These are phyloP conservation scores for Holothuria scabra DNA, from an alignment of 53 echinoderm and acorn worm species.

Conservation along the genomic window DNA sequence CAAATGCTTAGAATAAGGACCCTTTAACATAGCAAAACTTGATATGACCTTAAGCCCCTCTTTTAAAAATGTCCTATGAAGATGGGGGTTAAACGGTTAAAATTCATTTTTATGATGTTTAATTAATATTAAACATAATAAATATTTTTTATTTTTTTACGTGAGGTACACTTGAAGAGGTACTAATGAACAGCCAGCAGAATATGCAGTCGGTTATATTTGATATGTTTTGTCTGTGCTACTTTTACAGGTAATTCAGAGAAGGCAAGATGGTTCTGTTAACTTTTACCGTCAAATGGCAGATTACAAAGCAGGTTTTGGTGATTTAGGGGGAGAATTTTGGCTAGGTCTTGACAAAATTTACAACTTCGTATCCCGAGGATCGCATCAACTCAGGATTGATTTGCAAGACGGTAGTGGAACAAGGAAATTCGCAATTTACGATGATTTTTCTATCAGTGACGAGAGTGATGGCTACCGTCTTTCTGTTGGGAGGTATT, in stretches of 20 bases:
- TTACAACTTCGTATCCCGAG: not conserved
- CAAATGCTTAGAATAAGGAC: no score
- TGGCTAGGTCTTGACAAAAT: conserved; percentile 37
- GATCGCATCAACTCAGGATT: not conserved
- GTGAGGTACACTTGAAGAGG: no score
- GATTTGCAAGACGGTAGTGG: not conserved
- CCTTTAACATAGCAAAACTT: no score
- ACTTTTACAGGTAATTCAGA: conserved; percentile 13
- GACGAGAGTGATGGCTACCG: conserved; percentile 27
- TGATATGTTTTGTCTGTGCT: no score
- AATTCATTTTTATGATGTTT: no score
- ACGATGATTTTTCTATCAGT: conserved; percentile 13
- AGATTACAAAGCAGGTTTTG: conserved; percentile 13
- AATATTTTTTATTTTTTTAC: no score
- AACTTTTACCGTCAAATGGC: conserved; percentile 7
- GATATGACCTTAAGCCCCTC: no score
- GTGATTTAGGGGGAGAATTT: conserved; percentile 19
- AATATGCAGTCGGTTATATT: no score
- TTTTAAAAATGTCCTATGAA: no score
- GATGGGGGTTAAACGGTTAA: no score
- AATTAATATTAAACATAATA: no score
- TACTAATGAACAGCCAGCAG: no score
- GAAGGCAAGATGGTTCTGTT: not conserved
- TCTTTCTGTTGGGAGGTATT: not conserved
- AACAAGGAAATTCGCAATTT: not conserved